These are phyloP conservation scores for Eupithecia inturbata DNA, from an alignment of 2,888 invertebrate genomes.

Conservation along the genomic window DNA sequence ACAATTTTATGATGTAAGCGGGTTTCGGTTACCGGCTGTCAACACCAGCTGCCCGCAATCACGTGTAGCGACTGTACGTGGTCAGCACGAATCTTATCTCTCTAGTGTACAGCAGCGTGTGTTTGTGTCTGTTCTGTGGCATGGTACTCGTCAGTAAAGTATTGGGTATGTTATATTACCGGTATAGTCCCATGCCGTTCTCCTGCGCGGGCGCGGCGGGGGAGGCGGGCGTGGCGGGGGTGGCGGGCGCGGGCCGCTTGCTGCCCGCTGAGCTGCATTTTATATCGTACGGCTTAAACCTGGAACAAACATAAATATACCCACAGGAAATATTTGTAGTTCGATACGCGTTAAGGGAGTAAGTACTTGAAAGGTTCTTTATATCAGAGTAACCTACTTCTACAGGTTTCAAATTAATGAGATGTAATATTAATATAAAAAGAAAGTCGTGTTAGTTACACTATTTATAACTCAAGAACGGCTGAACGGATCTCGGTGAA, in stretches of 20 bases:
- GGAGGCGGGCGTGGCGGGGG: conserved; percentile 59
- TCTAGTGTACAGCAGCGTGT: neutral
- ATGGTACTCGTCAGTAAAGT: neutral
- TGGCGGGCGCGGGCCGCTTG: conserved; percentile 67
- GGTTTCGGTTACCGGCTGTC: too few relatives aligned
- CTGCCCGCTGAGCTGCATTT: conserved; percentile 74
- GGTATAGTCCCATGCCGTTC: conserved; percentile 78
- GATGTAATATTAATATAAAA: too few relatives aligned
- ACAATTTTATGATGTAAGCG: too few relatives aligned
- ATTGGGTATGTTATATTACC: conserved; percentile 53
- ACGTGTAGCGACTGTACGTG: neutral
- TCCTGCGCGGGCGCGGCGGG: conserved; percentile 78
- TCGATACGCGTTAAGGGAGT: neutral
- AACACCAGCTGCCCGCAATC: neutral
- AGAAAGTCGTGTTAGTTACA: too few relatives aligned
- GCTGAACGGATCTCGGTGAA: too few relatives aligned
- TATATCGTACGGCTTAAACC: conserved; percentile 86
- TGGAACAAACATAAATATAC: conserved; percentile 45
- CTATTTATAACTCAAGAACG: too few relatives aligned
- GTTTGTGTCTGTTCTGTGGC: too few relatives aligned
- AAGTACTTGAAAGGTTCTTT: too few relatives aligned
- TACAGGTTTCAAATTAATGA: too few relatives aligned
- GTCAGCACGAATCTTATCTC: neutral
- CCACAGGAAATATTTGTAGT: neutral
- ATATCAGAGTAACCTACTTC: too few relatives aligned